Percentiles rank a stretch among this genome's conserved stretches.
These are phyloP conservation scores for Tetranychus cinnabarinus DNA, from an alignment of 1,140 invertebrate genomes.

Conservation along the genomic window DNA sequence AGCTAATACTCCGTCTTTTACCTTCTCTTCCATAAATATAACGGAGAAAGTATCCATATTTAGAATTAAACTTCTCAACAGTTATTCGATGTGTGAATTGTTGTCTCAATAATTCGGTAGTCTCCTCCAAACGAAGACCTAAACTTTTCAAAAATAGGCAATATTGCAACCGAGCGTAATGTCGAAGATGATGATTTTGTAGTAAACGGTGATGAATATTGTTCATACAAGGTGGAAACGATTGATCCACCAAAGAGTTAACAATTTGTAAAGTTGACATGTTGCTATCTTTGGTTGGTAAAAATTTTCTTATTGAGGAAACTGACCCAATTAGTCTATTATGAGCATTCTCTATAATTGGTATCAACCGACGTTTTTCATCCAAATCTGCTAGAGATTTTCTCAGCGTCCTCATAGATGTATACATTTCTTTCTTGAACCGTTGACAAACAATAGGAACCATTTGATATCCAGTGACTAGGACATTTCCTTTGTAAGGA, in stretches of 20 bases:
- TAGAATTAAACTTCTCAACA: constrained; percentile 69
- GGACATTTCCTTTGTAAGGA: constrained; percentile 59
- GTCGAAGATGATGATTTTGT: constrained; percentile 59
- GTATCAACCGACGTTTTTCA: constrained; percentile 48
- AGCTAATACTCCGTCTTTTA: constrained; percentile 62
- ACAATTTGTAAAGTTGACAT: constrained; percentile 1
- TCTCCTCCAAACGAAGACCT: constrained; percentile 37
- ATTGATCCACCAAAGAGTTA: constrained; percentile 40
- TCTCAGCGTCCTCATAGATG: constrained; percentile 32
- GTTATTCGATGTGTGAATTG: constrained; percentile 75
- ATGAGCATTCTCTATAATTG: neutral
- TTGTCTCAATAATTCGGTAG: constrained; percentile 43
- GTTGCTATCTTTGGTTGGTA: neutral
- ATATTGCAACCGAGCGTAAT: constrained; percentile 69
- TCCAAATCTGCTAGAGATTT: constrained; percentile 30
- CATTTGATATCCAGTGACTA: constrained; percentile 58
- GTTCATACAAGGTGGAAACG: constrained; percentile 85
- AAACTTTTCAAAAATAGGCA: constrained; percentile 86
- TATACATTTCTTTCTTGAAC: constrained; percentile 46
- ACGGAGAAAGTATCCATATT: constrained; percentile 69
- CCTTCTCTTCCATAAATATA: constrained; percentile 92
- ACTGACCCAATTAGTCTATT: neutral
- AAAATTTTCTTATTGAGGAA: no score
- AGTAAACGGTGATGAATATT: constrained; percentile 52
- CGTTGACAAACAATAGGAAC: constrained; percentile 49